Base-by-base conservation (phyloP, 2,888 invertebrate genomes). In the Dryadula phaetusa region DNA sequence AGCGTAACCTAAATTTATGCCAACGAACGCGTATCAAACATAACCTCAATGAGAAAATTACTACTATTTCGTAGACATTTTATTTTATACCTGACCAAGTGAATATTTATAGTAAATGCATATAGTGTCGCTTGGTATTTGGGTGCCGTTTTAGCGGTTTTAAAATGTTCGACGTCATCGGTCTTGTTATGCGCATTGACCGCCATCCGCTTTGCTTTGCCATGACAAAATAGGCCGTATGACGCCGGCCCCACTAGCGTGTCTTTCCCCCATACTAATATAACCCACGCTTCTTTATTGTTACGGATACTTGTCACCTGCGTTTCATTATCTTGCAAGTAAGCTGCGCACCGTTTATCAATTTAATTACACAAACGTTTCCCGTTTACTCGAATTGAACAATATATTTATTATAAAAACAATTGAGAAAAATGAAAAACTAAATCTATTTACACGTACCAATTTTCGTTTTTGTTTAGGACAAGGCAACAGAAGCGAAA, bases 401-500 rank as follows among this genome's bases (percentile, higher is more conserved):
- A 37, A 37, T 12, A 37, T 10, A n/a, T n/a, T n/a, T n/a, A n/a
- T n/a, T n/a, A n/a, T n/a, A n/a, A n/a, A n/a, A n/a, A n/a, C n/a
- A n/a, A n/a, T n/a, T n/a, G n/a, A n/a, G n/a, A n/a, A n/a, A n/a
- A n/a, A n/a, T n/a, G n/a, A n/a, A n/a, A n/a, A n/a, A n/a, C n/a
- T n/a, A n/a, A n/a, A n/a, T n/a, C n/a, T n/a, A 25, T 25, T 25
- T 49, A n/a, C 22, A 14, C 10, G 25, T 49, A 49, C 22, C 47
- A 58, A 20, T 42, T 12, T 25, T n/a, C 5, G 16, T 20, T 49
- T 67, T 64, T 63, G 76, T 78, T 60, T 84, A 96, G 96, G 96
- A 96, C 75, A 96, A 96, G 90, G 93, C 92, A 74, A 95, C 95
- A 67, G 96, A 96, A 70, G 94, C 95, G 75, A 96, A 96, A 93